Conservation (phyloP, 2,797 vertebrate species). For the Poeciliopsis presidionis region DNA sequence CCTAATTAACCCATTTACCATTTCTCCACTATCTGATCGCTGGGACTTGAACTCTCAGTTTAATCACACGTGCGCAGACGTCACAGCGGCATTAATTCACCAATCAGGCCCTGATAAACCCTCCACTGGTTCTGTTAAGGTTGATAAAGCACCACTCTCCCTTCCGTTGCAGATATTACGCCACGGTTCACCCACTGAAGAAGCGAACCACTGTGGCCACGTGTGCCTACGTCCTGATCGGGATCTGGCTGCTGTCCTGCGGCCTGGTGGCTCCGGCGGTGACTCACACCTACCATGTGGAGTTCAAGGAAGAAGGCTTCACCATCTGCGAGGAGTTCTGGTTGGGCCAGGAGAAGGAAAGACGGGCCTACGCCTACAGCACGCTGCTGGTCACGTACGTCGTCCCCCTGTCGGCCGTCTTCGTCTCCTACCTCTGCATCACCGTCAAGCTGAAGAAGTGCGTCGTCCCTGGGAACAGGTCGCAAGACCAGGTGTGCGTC, state of each 20-base stretch:
- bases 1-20: slow-evolving; percentile 14
- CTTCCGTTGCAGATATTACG: slow-evolving; percentile 79
- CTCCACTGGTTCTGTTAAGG: not conserved
- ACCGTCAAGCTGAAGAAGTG: slow-evolving; percentile 85
- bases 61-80: not conserved
- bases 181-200: slow-evolving; percentile 86
- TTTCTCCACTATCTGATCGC: not conserved
- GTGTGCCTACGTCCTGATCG: slow-evolving; percentile 77
- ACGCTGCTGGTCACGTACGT: slow-evolving; percentile 86
- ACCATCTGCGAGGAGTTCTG: slow-evolving; percentile 90
- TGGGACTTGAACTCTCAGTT: slow-evolving; percentile 1
- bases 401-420: slow-evolving; percentile 84
- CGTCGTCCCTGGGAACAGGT: slow-evolving; percentile 74
- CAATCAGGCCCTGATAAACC: not conserved
- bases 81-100: not conserved
- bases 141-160: not conserved
- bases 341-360: slow-evolving; percentile 80
- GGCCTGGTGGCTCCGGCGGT: slow-evolving; percentile 83
- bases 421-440: slow-evolving; percentile 86
- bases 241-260: slow-evolving; percentile 87
- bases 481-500: slow-evolving; percentile 73
- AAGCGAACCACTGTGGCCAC: slow-evolving; percentile 81
- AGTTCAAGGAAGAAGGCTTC: slow-evolving; percentile 84
- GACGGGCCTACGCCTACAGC: slow-evolving; percentile 84
- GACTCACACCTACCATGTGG: slow-evolving; percentile 87